A percentile compares a stretch with the other conserved stretches of the same genome.
Conservation (phyloP, 2,113 vertebrate species). For the Phyllostomus discolor region DNA sequence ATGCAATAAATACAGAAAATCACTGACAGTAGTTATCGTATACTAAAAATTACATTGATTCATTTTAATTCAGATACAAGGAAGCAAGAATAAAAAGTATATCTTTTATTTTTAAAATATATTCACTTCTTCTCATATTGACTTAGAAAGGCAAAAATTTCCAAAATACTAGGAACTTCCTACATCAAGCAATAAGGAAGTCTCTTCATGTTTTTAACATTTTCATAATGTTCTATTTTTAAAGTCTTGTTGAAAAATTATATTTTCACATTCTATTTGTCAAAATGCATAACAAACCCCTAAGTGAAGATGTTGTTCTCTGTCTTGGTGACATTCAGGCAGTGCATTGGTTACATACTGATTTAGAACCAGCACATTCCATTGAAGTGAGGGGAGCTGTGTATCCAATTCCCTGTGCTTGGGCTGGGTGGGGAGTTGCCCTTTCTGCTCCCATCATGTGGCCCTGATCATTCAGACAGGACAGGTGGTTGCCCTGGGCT, state of each 20-base stretch:
- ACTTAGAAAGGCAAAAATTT: neutral
- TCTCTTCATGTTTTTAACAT: neutral
- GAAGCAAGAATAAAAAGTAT: neutral
- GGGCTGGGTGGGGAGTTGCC: too few species aligned
- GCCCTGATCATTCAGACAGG: neutral
- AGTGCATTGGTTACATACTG: neutral
- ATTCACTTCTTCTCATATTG: neutral
- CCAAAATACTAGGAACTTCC: neutral
- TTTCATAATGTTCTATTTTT: neutral
- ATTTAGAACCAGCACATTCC: neutral
- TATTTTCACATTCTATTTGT: neutral
- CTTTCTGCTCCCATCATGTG: neutral
- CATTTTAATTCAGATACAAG: neutral
- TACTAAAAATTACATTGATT: neutral
- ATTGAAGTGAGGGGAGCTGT: accelerated
- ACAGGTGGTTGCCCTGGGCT: neutral
- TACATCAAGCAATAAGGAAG: neutral
- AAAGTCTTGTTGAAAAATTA: neutral
- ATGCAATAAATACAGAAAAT: neutral
- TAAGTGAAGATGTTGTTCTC: neutral
- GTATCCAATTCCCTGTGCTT: neutral
- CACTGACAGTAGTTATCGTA: neutral
- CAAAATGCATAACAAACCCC: neutral
- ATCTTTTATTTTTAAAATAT: neutral
- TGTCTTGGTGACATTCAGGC: neutral